These are phyloP conservation scores for Cosmia pyralina DNA, from an alignment of 2,888 invertebrate genomes.

Conservation along the genomic window DNA sequence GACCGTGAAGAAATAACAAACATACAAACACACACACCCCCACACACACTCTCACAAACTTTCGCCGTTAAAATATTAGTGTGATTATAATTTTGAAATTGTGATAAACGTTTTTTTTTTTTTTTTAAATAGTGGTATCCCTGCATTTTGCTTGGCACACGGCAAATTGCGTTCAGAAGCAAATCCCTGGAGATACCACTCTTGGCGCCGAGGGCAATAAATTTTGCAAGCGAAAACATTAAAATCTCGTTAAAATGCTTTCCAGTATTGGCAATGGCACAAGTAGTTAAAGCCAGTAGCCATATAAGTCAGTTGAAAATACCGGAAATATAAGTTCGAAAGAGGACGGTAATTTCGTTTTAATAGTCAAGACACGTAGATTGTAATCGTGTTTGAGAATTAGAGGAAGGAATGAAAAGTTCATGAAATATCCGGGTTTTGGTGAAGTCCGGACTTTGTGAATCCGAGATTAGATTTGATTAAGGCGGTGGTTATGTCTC, in stretches of 20 bases:
- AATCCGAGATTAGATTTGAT: conserved; percentile 53
- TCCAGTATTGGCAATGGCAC: conserved; percentile 73
- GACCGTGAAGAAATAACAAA: too few species aligned
- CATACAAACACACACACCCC: too few species aligned
- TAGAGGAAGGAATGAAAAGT: conserved; percentile 37
- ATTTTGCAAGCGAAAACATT: conserved; percentile 82
- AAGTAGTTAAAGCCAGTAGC: conserved; percentile 63
- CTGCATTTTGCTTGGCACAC: conserved; percentile 46
- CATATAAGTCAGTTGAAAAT: conserved; percentile 64
- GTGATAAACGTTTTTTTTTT: conserved; percentile 30
- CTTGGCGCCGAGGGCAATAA: conserved; percentile 82
- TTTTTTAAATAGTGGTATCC: conserved; percentile 25
- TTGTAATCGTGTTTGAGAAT: conserved; percentile 53
- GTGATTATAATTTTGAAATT: conserved; percentile 6
- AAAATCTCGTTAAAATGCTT: conserved; percentile 85
- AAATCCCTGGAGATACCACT: conserved; percentile 73
- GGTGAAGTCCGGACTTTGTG: conserved; percentile 32
- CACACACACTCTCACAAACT: too few species aligned
- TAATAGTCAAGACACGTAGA: conserved; percentile 47
- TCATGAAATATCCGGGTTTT: conserved; percentile 30
- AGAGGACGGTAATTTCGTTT: conserved; percentile 44
- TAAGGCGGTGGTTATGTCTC: conserved; percentile 49
- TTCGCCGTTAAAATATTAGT: too few species aligned
- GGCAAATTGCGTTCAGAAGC: conserved; percentile 75
- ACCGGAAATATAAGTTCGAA: conserved; percentile 55